Conservation (phyloP, 2,797 vertebrate species). For the Poecilia gillii region DNA sequence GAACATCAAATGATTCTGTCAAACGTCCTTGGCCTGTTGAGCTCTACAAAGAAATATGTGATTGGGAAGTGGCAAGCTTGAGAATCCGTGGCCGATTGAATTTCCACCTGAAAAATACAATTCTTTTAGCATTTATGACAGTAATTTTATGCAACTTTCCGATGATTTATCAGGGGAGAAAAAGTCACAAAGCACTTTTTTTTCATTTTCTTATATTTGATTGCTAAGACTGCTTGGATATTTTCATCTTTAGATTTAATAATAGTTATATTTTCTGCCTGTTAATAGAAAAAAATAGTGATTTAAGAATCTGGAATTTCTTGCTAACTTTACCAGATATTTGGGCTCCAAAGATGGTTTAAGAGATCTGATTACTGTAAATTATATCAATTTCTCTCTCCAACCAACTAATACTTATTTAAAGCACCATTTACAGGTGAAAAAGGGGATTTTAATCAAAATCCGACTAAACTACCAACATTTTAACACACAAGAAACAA, state of each 20-base stretch:
- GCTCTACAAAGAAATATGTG: constrained; percentile 18
- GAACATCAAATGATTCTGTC: constrained; percentile 32
- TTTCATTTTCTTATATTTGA: neutral
- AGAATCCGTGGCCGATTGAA: neutral
- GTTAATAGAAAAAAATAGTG: neutral
- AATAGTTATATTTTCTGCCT: neutral
- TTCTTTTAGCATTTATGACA: neutral
- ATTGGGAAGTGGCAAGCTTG: constrained; percentile 22
- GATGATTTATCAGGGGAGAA: neutral
- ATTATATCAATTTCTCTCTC: neutral
- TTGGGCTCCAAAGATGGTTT: neutral
- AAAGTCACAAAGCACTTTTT: neutral
- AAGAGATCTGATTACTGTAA: neutral
- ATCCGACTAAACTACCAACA: neutral
- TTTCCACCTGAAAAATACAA: neutral
- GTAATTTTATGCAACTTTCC: neutral
- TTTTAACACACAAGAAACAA: neutral
- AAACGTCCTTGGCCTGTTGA: constrained; percentile 34
- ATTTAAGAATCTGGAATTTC: neutral
- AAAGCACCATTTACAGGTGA: neutral
- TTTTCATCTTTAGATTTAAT: neutral
- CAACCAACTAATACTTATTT: neutral
- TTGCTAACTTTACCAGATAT: neutral
- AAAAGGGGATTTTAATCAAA: neutral
- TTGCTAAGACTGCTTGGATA: neutral